phyloP scores from a whole-genome alignment of 30 jellyfish, hydroid and myxozoan species.

The Catostylus mosaicus region DNA sequence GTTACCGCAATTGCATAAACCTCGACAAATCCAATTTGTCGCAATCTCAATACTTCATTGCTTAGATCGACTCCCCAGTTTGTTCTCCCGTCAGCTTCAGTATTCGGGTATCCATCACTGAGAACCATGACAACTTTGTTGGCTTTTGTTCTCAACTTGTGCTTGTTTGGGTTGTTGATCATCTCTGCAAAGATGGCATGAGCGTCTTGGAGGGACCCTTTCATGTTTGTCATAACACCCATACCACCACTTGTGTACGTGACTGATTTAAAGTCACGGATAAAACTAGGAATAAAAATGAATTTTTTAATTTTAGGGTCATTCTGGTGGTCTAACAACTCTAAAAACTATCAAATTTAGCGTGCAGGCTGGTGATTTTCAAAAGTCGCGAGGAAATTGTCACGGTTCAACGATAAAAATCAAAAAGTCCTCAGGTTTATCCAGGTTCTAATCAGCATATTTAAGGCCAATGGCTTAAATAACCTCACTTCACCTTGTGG shows the following conservation, averaged over 20 bases:
- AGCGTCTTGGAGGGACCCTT: slow-evolving; percentile 88
- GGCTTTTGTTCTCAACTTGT: slow-evolving; percentile 58
- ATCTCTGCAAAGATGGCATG: slow-evolving; percentile 60
- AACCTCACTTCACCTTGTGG: too few species aligned
- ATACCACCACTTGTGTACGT: slow-evolving; percentile 44
- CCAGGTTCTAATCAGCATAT: neutral
- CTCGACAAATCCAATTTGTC: slow-evolving; percentile 54
- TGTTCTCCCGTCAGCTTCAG: slow-evolving; percentile 44
- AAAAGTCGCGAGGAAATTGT: neutral
- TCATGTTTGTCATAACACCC: slow-evolving; percentile 76
- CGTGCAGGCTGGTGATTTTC: neutral
- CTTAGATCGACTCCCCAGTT: slow-evolving; percentile 50
- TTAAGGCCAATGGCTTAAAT: neutral
- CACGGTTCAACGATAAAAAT: neutral
- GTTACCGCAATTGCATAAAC: slow-evolving; percentile 86
- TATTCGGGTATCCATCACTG: slow-evolving; percentile 89
- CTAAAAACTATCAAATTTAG: neutral
- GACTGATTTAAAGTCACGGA: slow-evolving; percentile 69
- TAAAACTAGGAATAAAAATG: slow-evolving; percentile 40
- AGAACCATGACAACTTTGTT: slow-evolving; percentile 88
- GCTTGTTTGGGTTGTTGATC: slow-evolving; percentile 57
- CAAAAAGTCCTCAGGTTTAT: neutral
- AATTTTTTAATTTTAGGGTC: neutral
- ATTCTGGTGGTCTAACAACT: too few species aligned
- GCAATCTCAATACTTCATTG: slow-evolving; percentile 46